These are phyloP conservation scores for Callithrix jacchus DNA, from an alignment of 2,113 vertebrate genomes.

Conservation along the genomic window DNA sequence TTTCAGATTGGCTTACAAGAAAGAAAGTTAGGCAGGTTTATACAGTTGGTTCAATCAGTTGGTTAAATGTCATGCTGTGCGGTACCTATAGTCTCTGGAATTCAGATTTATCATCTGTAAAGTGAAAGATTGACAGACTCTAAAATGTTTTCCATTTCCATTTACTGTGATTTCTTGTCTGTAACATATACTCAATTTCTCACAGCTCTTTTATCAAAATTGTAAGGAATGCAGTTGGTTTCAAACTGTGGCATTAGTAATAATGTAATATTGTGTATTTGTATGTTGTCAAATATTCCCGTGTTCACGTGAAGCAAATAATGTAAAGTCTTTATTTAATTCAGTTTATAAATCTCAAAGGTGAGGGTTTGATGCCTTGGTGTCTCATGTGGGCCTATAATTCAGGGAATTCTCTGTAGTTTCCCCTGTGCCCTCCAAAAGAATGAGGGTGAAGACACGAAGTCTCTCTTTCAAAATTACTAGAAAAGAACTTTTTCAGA, in stretches of 20 bases:
- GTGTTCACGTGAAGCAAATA: background rate
- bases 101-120: background rate
- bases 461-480: background rate
- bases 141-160: background rate
- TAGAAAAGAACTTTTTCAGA: background rate
- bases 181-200: constrained; percentile 19
- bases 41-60: background rate
- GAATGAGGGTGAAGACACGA: background rate
- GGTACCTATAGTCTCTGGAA: background rate
- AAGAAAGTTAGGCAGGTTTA: background rate
- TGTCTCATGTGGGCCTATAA: background rate
- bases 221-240: background rate
- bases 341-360: constrained; percentile 22
- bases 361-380: background rate
- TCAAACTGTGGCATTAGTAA: background rate
- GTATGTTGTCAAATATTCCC: background rate
- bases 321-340: background rate
- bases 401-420: background rate
- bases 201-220: background rate
- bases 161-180: background rate
- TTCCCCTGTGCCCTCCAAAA: background rate
- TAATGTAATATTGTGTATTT: background rate
- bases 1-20: background rate
- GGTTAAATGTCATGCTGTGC: background rate
- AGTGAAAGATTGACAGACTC: background rate